Percentiles rank a stretch among this genome's conserved stretches.
Conservation (phyloP, 2,888 invertebrate genomes). For the Heliothis peltigera region DNA sequence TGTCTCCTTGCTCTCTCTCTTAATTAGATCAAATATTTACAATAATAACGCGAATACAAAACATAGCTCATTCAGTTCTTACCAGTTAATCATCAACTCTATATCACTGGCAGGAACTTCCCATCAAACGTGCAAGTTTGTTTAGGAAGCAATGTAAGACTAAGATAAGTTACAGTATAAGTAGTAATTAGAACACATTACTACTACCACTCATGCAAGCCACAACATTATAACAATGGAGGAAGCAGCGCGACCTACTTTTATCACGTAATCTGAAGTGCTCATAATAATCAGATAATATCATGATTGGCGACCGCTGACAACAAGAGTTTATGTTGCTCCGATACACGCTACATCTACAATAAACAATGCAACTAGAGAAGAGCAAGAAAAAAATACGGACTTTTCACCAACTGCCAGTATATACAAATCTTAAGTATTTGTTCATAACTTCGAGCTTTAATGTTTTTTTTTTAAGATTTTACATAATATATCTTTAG, state of each 20-base stretch:
- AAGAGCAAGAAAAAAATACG: neutral
- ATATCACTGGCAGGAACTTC: neutral
- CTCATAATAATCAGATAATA: slow-evolving; percentile 16
- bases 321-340: slow-evolving; percentile 6
- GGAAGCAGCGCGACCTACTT: slow-evolving; percentile 18
- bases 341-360: neutral
- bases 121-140: neutral
- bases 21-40: too few relatives aligned
- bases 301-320: slow-evolving; percentile 10
- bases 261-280: slow-evolving; percentile 16
- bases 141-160: slow-evolving; percentile 3
- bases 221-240: slow-evolving; percentile 3
- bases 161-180: neutral
- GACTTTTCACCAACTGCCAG: neutral
- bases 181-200: slow-evolving; percentile 5
- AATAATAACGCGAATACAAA: too few relatives aligned
- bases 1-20: neutral
- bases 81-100: neutral
- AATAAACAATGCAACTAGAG: slow-evolving; percentile 5
- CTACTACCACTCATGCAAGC: neutral
- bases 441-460: too few relatives aligned
- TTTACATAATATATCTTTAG: too few relatives aligned
- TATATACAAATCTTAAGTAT: too few relatives aligned
- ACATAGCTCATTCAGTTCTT: too few relatives aligned
- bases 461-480: too few relatives aligned